phyloP scores from a whole-genome alignment of 1,140 invertebrate species.

The Rhagoletis pomonella region DNA sequence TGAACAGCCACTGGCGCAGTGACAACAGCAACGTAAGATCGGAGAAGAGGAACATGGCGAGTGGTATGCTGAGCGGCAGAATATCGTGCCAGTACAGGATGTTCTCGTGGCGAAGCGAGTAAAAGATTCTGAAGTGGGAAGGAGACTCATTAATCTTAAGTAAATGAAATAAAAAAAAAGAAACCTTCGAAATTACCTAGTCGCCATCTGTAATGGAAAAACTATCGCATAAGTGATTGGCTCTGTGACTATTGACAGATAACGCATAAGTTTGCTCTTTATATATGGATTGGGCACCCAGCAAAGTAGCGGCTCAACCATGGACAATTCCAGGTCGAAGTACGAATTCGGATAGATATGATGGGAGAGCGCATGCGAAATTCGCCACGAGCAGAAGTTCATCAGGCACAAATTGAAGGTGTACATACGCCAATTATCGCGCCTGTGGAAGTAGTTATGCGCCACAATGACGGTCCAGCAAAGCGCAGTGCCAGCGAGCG shows the following conservation, averaged over 20 bases:
- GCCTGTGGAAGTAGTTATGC: slow-evolving; percentile 90
- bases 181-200: slow-evolving; percentile 61
- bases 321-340: slow-evolving; percentile 84
- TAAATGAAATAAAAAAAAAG: background rate
- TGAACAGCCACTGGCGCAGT: slow-evolving; percentile 78
- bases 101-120: slow-evolving; percentile 65
- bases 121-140: slow-evolving; percentile 63
- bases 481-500: slow-evolving; percentile 77
- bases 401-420: slow-evolving; percentile 83
- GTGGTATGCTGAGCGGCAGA: slow-evolving; percentile 76
- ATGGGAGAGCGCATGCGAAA: slow-evolving; percentile 86
- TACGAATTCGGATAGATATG: slow-evolving; percentile 88
- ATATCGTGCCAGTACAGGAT: slow-evolving; percentile 73
- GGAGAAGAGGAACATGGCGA: slow-evolving; percentile 75
- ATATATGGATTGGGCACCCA: slow-evolving; percentile 79
- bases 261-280: slow-evolving; percentile 71
- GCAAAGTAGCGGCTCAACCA: slow-evolving; percentile 82
- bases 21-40: slow-evolving; percentile 62
- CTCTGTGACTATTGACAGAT: slow-evolving; percentile 75
- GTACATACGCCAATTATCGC: slow-evolving; percentile 88
- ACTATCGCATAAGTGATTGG: slow-evolving; percentile 76
- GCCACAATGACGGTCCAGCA: slow-evolving; percentile 77
- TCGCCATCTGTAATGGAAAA: slow-evolving; percentile 65
- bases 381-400: slow-evolving; percentile 82
- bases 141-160: background rate